These are phyloP conservation scores for Elephas maximus DNA, from an alignment of 2,113 vertebrate species.

Conservation along the genomic window DNA sequence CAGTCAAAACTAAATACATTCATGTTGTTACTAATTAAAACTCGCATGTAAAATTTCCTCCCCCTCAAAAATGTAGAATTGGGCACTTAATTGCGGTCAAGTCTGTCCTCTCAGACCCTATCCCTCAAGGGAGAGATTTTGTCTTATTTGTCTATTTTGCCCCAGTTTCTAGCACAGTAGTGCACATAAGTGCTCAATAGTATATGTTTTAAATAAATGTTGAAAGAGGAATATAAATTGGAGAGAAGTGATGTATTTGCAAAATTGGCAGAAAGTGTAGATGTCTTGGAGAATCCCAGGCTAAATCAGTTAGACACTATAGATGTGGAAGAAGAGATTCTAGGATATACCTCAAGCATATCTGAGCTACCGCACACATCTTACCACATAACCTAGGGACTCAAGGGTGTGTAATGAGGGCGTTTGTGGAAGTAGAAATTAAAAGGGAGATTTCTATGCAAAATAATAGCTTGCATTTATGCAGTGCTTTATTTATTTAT, in stretches of 20 bases:
- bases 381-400: background rate
- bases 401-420: background rate
- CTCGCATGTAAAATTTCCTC: background rate
- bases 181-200: background rate
- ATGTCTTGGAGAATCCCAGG: background rate
- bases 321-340: background rate
- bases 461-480: constrained; percentile 39
- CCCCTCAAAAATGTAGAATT: background rate
- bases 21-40: constrained; percentile 24
- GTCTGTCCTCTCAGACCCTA: background rate
- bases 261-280: background rate
- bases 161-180: background rate
- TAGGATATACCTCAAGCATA: background rate
- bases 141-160: background rate
- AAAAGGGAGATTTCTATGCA: constrained; percentile 40
- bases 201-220: background rate
- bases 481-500: background rate
- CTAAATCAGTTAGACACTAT: background rate
- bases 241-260: background rate
- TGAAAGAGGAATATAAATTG: background rate
- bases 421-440: constrained; percentile 41
- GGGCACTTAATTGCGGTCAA: background rate
- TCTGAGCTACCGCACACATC: background rate
- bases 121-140: background rate
- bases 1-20: constrained; percentile 30